Evolutionary conservation across 23 tunicate species (phyloP).

Genomic region (Aplidium turbinatum): DNA sequence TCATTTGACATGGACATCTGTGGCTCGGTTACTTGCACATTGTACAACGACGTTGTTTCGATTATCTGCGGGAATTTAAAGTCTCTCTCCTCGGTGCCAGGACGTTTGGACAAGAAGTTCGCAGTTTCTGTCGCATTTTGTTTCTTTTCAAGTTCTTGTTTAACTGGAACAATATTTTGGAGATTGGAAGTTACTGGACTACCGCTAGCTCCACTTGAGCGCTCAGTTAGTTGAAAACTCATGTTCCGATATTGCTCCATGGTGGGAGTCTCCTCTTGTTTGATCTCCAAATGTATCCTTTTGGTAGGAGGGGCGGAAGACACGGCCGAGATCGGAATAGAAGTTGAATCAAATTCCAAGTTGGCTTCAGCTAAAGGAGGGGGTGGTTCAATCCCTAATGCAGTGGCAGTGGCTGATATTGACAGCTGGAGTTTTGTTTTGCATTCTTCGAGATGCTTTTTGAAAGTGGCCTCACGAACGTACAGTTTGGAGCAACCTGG

Average conservation of each 20-base stretch:
- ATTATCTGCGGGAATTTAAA: slow-evolving; percentile 18
- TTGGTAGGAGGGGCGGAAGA: no score
- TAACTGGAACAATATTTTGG: no score
- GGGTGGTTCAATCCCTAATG: slow-evolving; percentile 83
- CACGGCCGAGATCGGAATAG: no score
- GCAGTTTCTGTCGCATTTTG: no score
- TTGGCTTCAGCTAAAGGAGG: no score
- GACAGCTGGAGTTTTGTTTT: slow-evolving; percentile 65
- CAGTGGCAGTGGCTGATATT: slow-evolving; percentile 74
- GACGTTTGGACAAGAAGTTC: slow-evolving; percentile 13
- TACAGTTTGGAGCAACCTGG: slow-evolving; percentile 96
- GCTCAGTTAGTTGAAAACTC: no score
- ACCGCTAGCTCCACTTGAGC: no score
- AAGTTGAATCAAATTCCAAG: no score
- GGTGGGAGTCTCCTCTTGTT: no score
- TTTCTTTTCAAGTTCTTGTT: slow-evolving; percentile 23
- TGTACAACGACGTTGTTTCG: slow-evolving; percentile 1
- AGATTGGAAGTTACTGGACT: no score
- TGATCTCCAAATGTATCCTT: no score
- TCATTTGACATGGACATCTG: neutral
- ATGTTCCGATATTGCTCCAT: no score
- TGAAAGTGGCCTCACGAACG: slow-evolving; percentile 94
- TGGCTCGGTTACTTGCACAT: slow-evolving; percentile 5
- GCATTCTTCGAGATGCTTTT: slow-evolving; percentile 94
- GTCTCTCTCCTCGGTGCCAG: slow-evolving; percentile 1